Evolutionary conservation across 2,797 vertebrate genomes (phyloP), one percentile per base, ranked within the genome.

Genomic region (Coracias cyanogaster): DNA sequence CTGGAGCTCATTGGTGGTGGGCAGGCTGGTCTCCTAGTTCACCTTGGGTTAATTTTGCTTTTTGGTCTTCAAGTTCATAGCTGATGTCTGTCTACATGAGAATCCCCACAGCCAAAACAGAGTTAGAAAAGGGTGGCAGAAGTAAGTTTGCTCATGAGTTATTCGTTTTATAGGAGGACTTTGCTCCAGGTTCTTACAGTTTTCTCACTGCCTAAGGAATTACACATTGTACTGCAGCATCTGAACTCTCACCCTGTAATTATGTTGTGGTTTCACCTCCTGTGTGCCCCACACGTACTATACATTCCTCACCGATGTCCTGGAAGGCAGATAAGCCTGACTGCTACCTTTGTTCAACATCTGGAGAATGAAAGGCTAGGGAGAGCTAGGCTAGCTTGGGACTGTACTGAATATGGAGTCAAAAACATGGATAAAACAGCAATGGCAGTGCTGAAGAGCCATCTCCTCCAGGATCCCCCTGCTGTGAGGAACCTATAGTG

Each of bases 211-310:
- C 61, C 67, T 55, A 61, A 88, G n/a, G 66, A 79, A 79, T 72
- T 46, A 18, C 31, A 52, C 5, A 15, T 66, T 37, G 65, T 54
- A 20, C 55, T 41, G 45, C 29, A 85, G 46, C 24, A 57, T 55
- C 80, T 55, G 85, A 95, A 71, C 70, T 61, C 87, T 92, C 69
- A 76, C 76, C 64, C 52, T 48, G 28, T 67, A 86, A 46, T 12
- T 37, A 33, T 0, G 0, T 61, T 89, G 83, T 39, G 86, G 72
- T 94, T 96, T 96, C 61, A 92, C 83, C 78, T 90, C 45, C 81
- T 45, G 43, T 0, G 10, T 77, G 55, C 37, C 46, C 22, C 8
- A 3, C 19, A 45, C 37, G 73, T 43, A 28, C 55, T 48, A 6
- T 66, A 45, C 87, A 92, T 65, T 86, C 90, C 66, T 88, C 55